Percentiles rank a stretch among this genome's conserved stretches.
These are phyloP conservation scores for Pygoscelis adeliae DNA, from an alignment of 2,113 vertebrate species.

Conservation along the genomic window DNA sequence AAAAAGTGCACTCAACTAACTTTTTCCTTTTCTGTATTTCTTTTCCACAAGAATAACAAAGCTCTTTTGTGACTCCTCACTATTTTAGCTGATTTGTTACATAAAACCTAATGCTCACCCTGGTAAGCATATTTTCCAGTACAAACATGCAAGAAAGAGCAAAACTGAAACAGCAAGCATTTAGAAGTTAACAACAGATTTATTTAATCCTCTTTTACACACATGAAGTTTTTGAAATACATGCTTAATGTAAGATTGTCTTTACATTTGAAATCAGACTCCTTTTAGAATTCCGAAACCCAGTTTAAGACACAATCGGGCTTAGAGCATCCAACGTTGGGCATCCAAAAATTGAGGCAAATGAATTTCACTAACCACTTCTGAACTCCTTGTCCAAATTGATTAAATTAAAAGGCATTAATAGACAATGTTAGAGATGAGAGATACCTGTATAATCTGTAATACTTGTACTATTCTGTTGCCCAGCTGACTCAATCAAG, in stretches of 20 bases:
- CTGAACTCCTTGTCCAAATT: neutral
- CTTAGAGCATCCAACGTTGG: neutral
- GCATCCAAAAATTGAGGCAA: neutral
- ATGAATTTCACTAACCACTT: neutral
- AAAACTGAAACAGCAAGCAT: neutral
- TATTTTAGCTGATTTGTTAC: neutral
- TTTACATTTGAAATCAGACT: neutral
- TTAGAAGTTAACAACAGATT: neutral
- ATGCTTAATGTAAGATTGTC: neutral
- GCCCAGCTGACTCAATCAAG: neutral
- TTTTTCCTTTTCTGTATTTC: neutral
- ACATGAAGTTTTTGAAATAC: neutral
- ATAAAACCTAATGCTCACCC: neutral
- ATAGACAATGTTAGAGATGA: fast-evolving
- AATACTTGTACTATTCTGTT: fast-evolving
- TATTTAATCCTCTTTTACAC: conserved; percentile 28
- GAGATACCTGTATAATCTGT: neutral
- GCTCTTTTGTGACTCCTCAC: neutral
- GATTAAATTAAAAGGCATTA: neutral
- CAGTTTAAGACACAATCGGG: neutral
- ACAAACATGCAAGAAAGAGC: neutral
- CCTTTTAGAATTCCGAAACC: neutral
- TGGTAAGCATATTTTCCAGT: neutral
- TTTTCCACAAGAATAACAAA: neutral
- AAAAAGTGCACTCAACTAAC: neutral